Percentiles rank a stretch among this genome's conserved stretches.
These are phyloP conservation scores for Lycodopsis pacificus DNA, from an alignment of 2,797 vertebrate genomes.

Conservation along the genomic window DNA sequence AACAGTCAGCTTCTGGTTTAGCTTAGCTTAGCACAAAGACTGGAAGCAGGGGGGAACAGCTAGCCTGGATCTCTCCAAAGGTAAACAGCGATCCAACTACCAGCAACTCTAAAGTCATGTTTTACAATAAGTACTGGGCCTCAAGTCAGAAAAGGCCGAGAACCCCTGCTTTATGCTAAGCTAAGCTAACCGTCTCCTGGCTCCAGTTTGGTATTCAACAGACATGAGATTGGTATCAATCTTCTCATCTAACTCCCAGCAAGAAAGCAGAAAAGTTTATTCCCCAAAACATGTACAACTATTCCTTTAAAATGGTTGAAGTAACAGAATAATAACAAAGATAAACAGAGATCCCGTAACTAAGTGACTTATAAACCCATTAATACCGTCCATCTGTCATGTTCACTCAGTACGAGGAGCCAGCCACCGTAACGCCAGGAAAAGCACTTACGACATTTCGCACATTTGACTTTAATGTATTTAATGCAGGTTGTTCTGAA, in stretches of 20 bases:
- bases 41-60: background rate
- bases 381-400: background rate
- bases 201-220: background rate
- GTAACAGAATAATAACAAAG: background rate
- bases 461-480: conserved; percentile 14
- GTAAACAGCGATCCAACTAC: background rate
- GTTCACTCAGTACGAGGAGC: background rate
- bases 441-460: background rate
- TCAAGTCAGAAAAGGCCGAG: background rate
- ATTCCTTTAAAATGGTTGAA: background rate
- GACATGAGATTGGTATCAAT: background rate
- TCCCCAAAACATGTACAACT: background rate
- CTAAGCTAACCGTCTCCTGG: background rate
- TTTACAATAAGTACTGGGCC: too few species aligned
- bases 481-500: conserved; percentile 11
- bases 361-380: background rate
- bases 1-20: background rate
- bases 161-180: background rate
- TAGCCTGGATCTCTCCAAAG: background rate
- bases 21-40: conserved; percentile 1
- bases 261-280: background rate
- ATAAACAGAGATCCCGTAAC: background rate
- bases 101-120: background rate
- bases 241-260: background rate
- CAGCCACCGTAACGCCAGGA: background rate